phyloP scores from a whole-genome alignment of 2,888 invertebrate genomes.

The Drosophila prostipennis region DNA sequence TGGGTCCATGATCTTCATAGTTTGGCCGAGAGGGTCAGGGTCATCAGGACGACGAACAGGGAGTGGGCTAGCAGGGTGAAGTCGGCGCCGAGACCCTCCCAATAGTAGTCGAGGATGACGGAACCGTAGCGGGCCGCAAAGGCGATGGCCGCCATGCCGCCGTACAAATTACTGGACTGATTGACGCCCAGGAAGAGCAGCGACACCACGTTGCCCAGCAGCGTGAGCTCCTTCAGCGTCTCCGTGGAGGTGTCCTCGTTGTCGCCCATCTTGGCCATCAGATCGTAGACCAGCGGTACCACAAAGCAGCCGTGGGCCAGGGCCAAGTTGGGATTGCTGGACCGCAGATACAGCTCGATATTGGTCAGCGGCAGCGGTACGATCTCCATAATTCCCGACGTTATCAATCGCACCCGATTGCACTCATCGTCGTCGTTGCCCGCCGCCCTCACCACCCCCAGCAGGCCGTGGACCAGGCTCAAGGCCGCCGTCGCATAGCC shows the following conservation, averaged over 20 bases:
- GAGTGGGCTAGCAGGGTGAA: slow-evolving; percentile 61
- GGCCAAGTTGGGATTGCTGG: slow-evolving; percentile 64
- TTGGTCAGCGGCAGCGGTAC: slow-evolving; percentile 73
- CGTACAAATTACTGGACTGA: slow-evolving; percentile 58
- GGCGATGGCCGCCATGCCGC: slow-evolving; percentile 64
- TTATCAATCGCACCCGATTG: slow-evolving; percentile 50
- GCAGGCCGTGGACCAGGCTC: slow-evolving; percentile 71
- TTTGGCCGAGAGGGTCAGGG: slow-evolving; percentile 52
- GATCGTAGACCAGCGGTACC: slow-evolving; percentile 71
- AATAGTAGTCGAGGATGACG: slow-evolving; percentile 60
- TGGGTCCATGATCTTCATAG: neutral
- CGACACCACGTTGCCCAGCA: slow-evolving; percentile 76
- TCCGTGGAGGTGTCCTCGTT: slow-evolving; percentile 60
- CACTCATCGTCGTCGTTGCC: slow-evolving; percentile 52
- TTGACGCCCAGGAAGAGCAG: slow-evolving; percentile 74
- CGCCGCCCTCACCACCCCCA: slow-evolving; percentile 64
- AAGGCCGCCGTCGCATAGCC: slow-evolving; percentile 70
- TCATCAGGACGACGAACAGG: slow-evolving; percentile 59
- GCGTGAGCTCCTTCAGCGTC: slow-evolving; percentile 70
- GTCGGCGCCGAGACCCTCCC: slow-evolving; percentile 56
- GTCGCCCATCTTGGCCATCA: slow-evolving; percentile 55
- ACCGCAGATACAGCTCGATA: slow-evolving; percentile 71
- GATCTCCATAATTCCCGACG: slow-evolving; percentile 67
- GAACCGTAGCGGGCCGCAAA: slow-evolving; percentile 64
- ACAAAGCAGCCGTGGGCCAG: slow-evolving; percentile 73